Base-by-base conservation (phyloP, 2,113 vertebrate species). In the Saguinus imperator region DNA sequence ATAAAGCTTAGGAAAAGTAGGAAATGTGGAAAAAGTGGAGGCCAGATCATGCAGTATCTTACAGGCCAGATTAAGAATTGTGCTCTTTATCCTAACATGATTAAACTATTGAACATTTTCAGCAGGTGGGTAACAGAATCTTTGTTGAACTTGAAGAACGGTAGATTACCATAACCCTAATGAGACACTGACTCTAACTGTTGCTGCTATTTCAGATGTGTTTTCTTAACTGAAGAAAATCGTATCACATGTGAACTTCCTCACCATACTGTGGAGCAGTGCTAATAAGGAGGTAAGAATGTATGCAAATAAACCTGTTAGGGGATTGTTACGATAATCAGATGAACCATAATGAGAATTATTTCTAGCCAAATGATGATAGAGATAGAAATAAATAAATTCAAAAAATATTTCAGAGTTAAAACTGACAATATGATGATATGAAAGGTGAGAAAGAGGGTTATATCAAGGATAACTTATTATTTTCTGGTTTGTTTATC, bases 161-260 rank as follows among this genome's bases (percentile, higher is more conserved):
- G 21, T 37, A 91, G 58, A 89, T 87, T 70, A 80, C 21, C 43
- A 70, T 89, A 85, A 79, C n/a, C 14, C 79, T 86, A 91, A 58
- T 88, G 64, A 95, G 32, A 37, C 48, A 76, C 55, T 91, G 58
- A 94, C n/a, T 98, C 43, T 81, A 80, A 84, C 93, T 68, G 0
- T 79, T 93, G n/a, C 16, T 95, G 55, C 52, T 81, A 12, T 83
- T 92, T 72, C 32, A 89, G 61, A 92, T 64, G 32, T 84, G 37
- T 91, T 97, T 92, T 83, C 55, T 97, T 87, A 73, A 80, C 58
- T 88, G 55, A 68, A 95, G 14, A 93, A 86, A 73, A 75, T 68
- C 55, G 45, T 43, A 91, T 76, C 68, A 21, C 84, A 66, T 40
- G 17, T 86, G 27, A 93, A 94, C 25, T 79, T 96, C 89, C 73